phyloP scores from a whole-genome alignment of 37 sponge, comb jelly and placozoan genomes.

The Ephydatia muelleri region DNA sequence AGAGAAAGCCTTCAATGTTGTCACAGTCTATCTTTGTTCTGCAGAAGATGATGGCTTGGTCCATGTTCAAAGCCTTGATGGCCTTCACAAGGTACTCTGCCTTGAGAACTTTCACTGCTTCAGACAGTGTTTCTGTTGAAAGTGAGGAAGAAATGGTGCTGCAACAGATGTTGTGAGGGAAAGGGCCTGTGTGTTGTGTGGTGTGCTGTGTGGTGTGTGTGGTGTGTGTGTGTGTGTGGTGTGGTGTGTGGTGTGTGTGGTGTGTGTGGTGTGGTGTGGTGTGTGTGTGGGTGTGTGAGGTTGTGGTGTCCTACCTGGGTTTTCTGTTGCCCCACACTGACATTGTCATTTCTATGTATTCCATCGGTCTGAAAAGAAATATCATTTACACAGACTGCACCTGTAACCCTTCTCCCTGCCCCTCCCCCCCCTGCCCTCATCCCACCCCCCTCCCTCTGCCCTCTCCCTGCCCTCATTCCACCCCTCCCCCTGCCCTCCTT shows the following conservation, averaged over 20 bases:
- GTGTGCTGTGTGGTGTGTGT: background rate
- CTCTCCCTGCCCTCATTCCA: background rate
- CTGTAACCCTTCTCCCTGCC: background rate
- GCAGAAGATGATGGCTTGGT: constrained; percentile 96
- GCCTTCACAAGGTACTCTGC: constrained; percentile 86
- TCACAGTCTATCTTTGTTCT: constrained; percentile 98
- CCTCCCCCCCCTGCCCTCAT: background rate
- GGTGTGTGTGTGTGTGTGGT: background rate
- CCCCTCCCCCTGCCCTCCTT: background rate
- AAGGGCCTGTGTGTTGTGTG: background rate
- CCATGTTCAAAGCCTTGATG: constrained; percentile 87
- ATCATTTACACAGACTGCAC: background rate
- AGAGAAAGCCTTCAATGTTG: constrained; percentile 86
- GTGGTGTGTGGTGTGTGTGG: background rate
- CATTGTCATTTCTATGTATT: constrained; percentile 67
- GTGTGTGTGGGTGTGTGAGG: constrained; percentile 19
- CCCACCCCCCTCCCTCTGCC: background rate
- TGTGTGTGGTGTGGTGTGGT: background rate
- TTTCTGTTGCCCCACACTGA: constrained; percentile 9
- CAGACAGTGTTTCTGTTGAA: constrained; percentile 74
- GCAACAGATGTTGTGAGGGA: background rate
- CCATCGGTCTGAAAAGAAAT: constrained; percentile 76
- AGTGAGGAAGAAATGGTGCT: background rate
- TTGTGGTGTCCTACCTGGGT: too few species aligned
- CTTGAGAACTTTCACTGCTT: constrained; percentile 91